A percentile compares a stretch with the other conserved stretches of the same genome.
Conservation (phyloP, 2,888 invertebrate genomes). For the Scrobipalpa atriplicella region DNA sequence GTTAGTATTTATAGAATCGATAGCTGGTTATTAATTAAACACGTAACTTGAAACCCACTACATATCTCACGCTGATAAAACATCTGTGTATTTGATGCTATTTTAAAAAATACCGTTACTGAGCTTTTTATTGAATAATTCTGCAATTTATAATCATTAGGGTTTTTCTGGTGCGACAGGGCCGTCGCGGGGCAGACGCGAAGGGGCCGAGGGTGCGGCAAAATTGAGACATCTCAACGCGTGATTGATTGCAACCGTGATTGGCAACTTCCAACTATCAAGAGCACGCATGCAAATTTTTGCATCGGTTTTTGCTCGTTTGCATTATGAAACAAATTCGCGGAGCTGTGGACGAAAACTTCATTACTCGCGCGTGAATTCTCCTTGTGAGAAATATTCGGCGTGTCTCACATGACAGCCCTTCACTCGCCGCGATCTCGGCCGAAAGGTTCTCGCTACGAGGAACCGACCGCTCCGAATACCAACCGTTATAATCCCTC, state of each 20-base stretch:
- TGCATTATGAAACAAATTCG: constrained; percentile 52
- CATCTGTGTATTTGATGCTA: constrained; percentile 26
- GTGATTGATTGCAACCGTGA: constrained; percentile 75
- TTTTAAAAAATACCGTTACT: constrained; percentile 53
- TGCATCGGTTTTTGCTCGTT: constrained; percentile 51
- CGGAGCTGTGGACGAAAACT: constrained; percentile 56
- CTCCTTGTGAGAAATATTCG: constrained; percentile 68
- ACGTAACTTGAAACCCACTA: constrained; percentile 25
- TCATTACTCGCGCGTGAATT: constrained; percentile 63
- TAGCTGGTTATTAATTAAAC: constrained; percentile 18
- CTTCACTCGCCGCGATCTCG: constrained; percentile 60
- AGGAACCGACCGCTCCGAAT: constrained; percentile 55
- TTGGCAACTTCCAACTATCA: constrained; percentile 68
- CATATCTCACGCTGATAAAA: constrained; percentile 21
- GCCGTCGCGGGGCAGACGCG: constrained; percentile 41
- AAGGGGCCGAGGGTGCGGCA: constrained; percentile 58
- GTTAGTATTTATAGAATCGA: constrained; percentile 17
- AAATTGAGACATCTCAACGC: constrained; percentile 76
- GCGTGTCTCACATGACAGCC: constrained; percentile 73
- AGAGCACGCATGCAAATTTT: constrained; percentile 64
- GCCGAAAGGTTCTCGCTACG: constrained; percentile 56
- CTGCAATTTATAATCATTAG: constrained; percentile 76
- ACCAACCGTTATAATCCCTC: constrained; percentile 76
- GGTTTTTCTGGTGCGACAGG: constrained; percentile 61
- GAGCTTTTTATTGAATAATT: constrained; percentile 67